Evolutionary conservation across 2,113 vertebrate genomes (phyloP).

Genomic region (Serilophus lunatus): DNA sequence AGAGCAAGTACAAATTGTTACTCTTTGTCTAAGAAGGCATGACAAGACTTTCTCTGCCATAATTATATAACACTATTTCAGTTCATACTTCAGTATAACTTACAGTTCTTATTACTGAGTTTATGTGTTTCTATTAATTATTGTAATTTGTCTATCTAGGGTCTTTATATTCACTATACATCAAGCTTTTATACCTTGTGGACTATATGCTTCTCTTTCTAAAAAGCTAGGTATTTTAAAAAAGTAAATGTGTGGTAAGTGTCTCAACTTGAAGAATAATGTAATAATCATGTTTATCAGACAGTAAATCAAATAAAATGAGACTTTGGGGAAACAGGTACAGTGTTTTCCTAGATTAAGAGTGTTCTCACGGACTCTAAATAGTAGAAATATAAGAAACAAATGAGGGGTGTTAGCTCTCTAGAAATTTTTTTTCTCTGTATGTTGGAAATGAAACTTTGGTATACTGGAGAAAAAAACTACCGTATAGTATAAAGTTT

Average conservation of each 20-base stretch:
- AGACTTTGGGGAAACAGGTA: neutral
- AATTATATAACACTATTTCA: neutral
- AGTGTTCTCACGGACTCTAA: neutral
- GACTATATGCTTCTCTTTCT: neutral
- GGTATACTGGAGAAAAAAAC: neutral
- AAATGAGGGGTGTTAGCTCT: neutral
- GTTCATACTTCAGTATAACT: neutral
- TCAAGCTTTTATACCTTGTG: neutral
- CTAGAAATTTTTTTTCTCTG: neutral
- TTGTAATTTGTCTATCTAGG: neutral
- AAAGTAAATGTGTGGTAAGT: neutral
- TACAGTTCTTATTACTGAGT: neutral
- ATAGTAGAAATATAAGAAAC: neutral
- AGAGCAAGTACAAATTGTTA: neutral
- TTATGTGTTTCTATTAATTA: neutral
- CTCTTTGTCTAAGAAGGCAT: neutral
- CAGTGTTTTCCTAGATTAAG: neutral
- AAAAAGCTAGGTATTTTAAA: neutral
- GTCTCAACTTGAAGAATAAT: neutral
- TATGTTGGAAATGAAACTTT: neutral
- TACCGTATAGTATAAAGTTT: neutral
- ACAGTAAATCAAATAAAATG: neutral
- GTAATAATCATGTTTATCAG: neutral
- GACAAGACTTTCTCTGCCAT: neutral
- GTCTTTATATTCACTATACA: neutral